Percentiles rank a stretch among this genome's conserved stretches.
Evolutionary conservation across 2,113 vertebrate genomes (phyloP).

Genomic region (Petrocephalus zakoni): DNA sequence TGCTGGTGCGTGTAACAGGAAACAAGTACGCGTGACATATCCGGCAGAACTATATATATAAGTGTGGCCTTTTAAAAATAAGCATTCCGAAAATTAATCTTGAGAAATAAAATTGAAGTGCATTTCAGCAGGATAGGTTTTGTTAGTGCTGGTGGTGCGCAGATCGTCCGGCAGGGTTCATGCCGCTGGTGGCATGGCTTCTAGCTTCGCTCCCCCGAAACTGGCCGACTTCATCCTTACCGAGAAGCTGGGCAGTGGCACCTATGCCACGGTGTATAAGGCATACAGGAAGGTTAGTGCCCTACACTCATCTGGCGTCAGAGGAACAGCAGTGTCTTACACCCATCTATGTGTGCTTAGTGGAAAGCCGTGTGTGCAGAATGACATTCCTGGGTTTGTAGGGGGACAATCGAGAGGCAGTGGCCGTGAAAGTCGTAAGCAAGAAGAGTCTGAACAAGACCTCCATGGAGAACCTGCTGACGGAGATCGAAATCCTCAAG

Average conservation of each 20-base stretch:
- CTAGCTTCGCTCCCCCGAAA: slow-evolving; percentile 77
- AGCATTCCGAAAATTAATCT: too few relatives aligned
- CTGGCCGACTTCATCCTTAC: slow-evolving; percentile 83
- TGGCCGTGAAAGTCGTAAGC: slow-evolving; percentile 88
- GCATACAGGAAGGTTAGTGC: slow-evolving; percentile 83
- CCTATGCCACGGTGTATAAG: slow-evolving; percentile 91
- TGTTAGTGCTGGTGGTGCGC: neutral
- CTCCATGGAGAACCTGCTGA: slow-evolving; percentile 88
- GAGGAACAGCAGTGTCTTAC: too few relatives aligned
- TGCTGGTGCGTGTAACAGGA: neutral
- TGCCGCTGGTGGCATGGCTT: slow-evolving; percentile 38
- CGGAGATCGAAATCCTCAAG: slow-evolving; percentile 93
- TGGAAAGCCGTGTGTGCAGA: neutral
- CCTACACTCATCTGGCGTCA: too few relatives aligned
- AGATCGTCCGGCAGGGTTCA: neutral
- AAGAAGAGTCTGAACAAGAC: slow-evolving; percentile 88
- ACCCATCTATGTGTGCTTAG: neutral
- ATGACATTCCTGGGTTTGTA: slow-evolving; percentile 36
- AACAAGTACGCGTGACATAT: neutral
- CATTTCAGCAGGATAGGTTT: too few relatives aligned
- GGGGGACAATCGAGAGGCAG: slow-evolving; percentile 81
- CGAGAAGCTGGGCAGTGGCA: slow-evolving; percentile 84
- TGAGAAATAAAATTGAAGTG: too few relatives aligned
- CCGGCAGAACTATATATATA: neutral
- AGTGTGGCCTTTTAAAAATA: neutral